Evolutionary conservation across 2,797 vertebrate species (phyloP), one percentile per base, ranked within the genome.

Genomic region (Hemibagrus guttatus): DNA sequence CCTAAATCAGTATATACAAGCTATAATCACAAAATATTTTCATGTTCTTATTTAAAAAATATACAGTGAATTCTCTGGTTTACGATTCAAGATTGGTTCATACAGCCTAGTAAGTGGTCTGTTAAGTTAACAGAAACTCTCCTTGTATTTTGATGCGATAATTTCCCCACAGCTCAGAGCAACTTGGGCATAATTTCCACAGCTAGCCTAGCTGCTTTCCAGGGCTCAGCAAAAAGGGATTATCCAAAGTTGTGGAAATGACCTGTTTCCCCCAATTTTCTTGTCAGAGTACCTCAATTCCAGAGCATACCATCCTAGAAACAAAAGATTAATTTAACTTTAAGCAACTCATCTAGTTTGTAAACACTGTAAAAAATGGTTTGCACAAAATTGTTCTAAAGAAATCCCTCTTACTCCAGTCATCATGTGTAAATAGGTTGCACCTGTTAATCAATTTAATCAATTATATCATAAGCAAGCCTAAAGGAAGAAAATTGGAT

Each of bases 191-290:
- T 61, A 61, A 61, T 61, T 80, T 59, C 78, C 56, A 26, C 12
- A 61, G 56, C 31, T 80, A 80, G 19, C 21, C 35, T 80, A 61
- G 31, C 12, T 3, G 35, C 75, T 83, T 87, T 82, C 63, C 71
- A 92, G 88, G 61, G 86, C 88, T 86, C 87, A 88, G 89, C 21
- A n/a, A 66, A 89, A 90, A 89, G 91, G 93, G 91, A 94, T 94
- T 91, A 92, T 91, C 92, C 91, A 92, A 93, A 95, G 93, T 93
- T 80, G 90, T 88, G 93, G 95, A 94, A 94, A 95, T 95, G 91
- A 92, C 88, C 93, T 89, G 93, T 93, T 95, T 95, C 94, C 94
- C 91, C 92, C 4, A 59, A 95, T 95, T 96, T 94, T 93, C 91
- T 92, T 95, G 95, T 95, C 95, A 95, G 81, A 87, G 93, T 84